phyloP scores from a whole-genome alignment of 2,797 vertebrate species.

The Neosilurus hyrtlii region DNA sequence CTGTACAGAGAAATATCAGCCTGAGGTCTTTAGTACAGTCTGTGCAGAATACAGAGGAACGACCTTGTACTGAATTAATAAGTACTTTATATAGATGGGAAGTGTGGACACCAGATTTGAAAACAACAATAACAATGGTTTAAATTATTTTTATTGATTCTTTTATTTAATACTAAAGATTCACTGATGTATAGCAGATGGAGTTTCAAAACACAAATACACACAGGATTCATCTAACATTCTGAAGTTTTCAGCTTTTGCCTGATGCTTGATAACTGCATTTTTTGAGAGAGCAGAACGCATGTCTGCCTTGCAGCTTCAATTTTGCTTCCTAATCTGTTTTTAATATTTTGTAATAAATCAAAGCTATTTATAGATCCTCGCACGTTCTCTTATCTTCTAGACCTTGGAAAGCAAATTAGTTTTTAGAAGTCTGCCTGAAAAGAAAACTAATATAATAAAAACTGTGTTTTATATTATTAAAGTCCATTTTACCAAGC shows the following conservation, averaged over 20 bases:
- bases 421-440: background rate
- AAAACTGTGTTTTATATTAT: background rate
- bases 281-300: background rate
- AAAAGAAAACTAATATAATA: conserved; percentile 1
- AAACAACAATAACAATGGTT: background rate
- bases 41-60: no score
- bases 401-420: background rate
- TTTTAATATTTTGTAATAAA: background rate
- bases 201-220: background rate
- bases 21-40: no score
- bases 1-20: no score
- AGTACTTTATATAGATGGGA: background rate
- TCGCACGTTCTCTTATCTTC: background rate
- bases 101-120: background rate
- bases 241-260: background rate
- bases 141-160: background rate
- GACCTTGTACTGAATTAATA: no score
- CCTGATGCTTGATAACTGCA: background rate
- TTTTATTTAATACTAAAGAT: background rate
- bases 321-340: background rate
- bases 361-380: conserved; percentile 5
- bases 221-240: background rate
- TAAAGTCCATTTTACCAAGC: background rate
- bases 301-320: background rate
- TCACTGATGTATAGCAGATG: background rate